Conservation (phyloP, 2,797 vertebrate species). For the Gymnothorax reevesii region DNA sequence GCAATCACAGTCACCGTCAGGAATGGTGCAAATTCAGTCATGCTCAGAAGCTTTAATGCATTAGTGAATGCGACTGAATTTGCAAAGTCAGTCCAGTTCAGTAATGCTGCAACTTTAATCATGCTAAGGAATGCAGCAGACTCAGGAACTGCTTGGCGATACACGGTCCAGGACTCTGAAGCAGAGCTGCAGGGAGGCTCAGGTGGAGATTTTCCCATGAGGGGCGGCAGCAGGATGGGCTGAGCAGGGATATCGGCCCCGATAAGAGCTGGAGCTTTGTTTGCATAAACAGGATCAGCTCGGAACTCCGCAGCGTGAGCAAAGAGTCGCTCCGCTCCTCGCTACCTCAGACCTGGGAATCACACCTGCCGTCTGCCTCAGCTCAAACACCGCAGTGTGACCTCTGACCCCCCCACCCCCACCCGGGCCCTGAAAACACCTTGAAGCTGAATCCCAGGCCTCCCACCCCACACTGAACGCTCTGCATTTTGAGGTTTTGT, state of each 20-base stretch:
- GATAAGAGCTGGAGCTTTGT: constrained; percentile 69
- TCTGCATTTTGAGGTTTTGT: background rate
- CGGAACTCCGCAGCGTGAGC: constrained; percentile 64
- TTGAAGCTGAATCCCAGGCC: background rate
- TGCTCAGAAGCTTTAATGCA: no score
- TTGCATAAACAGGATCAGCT: constrained; percentile 76
- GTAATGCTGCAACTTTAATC: no score
- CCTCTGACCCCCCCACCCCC: constrained; percentile 15
- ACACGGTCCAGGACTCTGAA: background rate
- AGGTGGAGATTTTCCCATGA: constrained; percentile 72
- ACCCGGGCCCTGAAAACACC: background rate
- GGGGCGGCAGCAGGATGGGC: constrained; percentile 48
- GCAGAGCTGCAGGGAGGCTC: constrained; percentile 41
- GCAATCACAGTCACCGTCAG: no score
- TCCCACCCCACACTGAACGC: background rate
- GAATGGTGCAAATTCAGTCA: no score
- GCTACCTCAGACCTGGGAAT: constrained; percentile 46
- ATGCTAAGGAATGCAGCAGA: no score
- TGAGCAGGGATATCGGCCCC: constrained; percentile 64
- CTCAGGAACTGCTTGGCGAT: background rate
- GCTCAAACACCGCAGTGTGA: constrained; percentile 46
- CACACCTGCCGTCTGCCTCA: constrained; percentile 58
- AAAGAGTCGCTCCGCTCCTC: constrained; percentile 11
- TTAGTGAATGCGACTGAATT: no score
- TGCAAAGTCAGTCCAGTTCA: no score